Evolutionary conservation across 1,140 invertebrate species (phyloP).

Genomic region (Drosophila virilis): DNA sequence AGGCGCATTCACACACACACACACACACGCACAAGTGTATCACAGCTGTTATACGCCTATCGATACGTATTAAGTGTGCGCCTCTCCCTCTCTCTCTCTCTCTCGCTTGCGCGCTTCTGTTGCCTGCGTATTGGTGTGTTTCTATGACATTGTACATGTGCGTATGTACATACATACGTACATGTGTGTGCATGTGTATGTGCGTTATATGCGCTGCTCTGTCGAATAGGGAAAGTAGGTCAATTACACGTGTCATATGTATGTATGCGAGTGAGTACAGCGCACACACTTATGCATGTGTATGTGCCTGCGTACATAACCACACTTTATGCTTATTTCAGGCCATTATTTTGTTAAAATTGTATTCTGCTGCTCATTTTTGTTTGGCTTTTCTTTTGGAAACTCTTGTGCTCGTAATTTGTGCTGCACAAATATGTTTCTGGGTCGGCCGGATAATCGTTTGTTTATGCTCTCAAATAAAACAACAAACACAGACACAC

Average conservation of each 20-base stretch:
- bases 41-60: slow-evolving; percentile 13
- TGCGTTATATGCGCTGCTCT: too few species aligned
- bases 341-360: slow-evolving; percentile 26
- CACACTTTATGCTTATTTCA: slow-evolving; percentile 32
- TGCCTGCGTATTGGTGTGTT: not conserved
- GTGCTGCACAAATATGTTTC: slow-evolving; percentile 41
- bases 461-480: slow-evolving; percentile 41
- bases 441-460: slow-evolving; percentile 44
- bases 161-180: slow-evolving; percentile 3
- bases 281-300: slow-evolving; percentile 16
- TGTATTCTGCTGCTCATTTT: slow-evolving; percentile 16
- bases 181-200: too few species aligned
- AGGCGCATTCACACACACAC: slow-evolving; percentile 6
- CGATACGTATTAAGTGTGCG: not conserved
- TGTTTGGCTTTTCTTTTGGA: slow-evolving; percentile 8
- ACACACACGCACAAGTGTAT: not conserved
- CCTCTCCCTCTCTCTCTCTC: not conserved
- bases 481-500: slow-evolving; percentile 10
- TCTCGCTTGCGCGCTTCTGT: slow-evolving; percentile 1
- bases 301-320: slow-evolving; percentile 11
- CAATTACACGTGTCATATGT: slow-evolving; percentile 78
- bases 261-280: slow-evolving; percentile 4
- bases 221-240: slow-evolving; percentile 79
- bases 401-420: not conserved
- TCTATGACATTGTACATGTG: not conserved